Percentiles rank a stretch among this genome's conserved stretches.
Conservation (phyloP, 2,113 vertebrate genomes). For the Serinus canaria region DNA sequence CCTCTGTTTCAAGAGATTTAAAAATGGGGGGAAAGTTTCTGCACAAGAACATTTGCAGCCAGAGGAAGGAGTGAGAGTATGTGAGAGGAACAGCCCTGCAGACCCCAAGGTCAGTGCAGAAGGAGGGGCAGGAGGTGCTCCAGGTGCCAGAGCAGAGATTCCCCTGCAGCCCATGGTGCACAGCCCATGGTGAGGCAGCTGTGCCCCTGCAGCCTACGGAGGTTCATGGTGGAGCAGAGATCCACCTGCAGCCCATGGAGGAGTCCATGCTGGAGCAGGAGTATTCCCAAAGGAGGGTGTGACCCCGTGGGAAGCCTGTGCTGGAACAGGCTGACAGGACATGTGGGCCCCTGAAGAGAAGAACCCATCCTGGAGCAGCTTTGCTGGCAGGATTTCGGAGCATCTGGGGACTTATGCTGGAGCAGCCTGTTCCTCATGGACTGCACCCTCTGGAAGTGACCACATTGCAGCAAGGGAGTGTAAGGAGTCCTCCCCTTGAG, state of each 20-base stretch:
- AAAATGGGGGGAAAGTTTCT: neutral
- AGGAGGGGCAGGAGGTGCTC: neutral
- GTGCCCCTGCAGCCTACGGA: neutral
- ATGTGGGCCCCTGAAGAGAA: accelerated
- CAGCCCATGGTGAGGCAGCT: neutral
- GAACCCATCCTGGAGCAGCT: neutral
- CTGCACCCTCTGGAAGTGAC: neutral
- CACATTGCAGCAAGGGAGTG: neutral
- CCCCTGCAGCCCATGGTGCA: neutral
- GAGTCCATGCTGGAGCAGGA: neutral
- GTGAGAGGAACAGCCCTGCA: neutral
- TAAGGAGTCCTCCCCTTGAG: neutral
- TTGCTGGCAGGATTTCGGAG: neutral
- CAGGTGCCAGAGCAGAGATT: accelerated
- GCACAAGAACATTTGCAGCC: neutral
- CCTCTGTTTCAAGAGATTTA: neutral
- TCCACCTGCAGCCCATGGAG: neutral
- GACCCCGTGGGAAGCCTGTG: neutral
- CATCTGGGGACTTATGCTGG: neutral
- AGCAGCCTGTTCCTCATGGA: neutral
- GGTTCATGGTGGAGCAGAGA: neutral
- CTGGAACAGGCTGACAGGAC: neutral
- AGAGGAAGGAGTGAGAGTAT: neutral
- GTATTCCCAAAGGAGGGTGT: neutral
- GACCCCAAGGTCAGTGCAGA: neutral